A percentile compares a stretch with the other conserved stretches of the same genome.
phyloP scores from a whole-genome alignment of 2,113 vertebrate genomes.

The Bos taurus region ARS-UCD2.0 NC_037357.1:53267501-53268000 shows the following conservation, averaged over 20 bases:
- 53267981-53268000: background rate
- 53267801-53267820: background rate
- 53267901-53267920: background rate
- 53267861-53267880: background rate
- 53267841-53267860: background rate
- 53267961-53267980: background rate
- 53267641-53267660: background rate
- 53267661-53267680: background rate
- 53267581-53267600: background rate
- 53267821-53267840: background rate
- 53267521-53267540: background rate
- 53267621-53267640: background rate
- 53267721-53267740: background rate
- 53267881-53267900: background rate
- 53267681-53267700: background rate
- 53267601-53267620: background rate
- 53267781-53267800: background rate
- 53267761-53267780: background rate
- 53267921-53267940: background rate
- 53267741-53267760: background rate
- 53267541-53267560: background rate
- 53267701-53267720: background rate
- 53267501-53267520: background rate
- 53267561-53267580: background rate
- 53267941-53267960: background rate